Conservation (phyloP, 1,140 invertebrate species). For the Phenacoccus solenopsis region DNA sequence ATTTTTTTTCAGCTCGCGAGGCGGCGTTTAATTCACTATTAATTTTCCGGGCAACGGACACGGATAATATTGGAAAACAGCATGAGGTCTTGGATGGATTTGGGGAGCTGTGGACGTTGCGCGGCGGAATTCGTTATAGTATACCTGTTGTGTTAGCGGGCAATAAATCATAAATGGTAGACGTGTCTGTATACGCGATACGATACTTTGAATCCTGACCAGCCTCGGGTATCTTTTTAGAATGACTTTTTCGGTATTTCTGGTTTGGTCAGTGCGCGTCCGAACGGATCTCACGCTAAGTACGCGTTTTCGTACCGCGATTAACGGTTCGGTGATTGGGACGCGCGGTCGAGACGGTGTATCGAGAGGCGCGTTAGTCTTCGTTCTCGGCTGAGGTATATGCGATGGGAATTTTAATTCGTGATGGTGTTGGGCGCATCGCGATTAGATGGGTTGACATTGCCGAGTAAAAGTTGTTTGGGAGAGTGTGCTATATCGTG, state of each 20-base stretch:
- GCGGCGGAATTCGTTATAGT: not conserved
- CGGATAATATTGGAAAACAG: not conserved
- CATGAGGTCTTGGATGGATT: not conserved
- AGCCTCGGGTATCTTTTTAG: not conserved
- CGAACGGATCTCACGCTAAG: not conserved
- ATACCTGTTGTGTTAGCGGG: not conserved
- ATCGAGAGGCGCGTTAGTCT: no score
- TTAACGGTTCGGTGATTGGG: no score
- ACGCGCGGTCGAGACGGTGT: no score
- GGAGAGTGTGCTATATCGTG: no score
- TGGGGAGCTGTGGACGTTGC: not conserved
- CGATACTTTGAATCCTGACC: conserved; percentile 1
- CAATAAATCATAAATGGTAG: not conserved
- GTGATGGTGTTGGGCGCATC: no score
- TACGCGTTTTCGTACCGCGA: not conserved
- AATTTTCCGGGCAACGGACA: not conserved
- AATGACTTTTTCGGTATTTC: not conserved
- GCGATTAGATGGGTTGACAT: no score
- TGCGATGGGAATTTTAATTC: no score
- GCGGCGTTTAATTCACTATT: not conserved
- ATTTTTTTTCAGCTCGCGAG: no score
- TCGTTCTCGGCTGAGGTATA: no score
- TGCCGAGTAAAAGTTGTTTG: no score
- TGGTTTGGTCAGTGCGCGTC: not conserved
- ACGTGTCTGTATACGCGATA: not conserved